phyloP scores from a whole-genome alignment of 2,888 invertebrate species.

The Drepana falcataria region DNA sequence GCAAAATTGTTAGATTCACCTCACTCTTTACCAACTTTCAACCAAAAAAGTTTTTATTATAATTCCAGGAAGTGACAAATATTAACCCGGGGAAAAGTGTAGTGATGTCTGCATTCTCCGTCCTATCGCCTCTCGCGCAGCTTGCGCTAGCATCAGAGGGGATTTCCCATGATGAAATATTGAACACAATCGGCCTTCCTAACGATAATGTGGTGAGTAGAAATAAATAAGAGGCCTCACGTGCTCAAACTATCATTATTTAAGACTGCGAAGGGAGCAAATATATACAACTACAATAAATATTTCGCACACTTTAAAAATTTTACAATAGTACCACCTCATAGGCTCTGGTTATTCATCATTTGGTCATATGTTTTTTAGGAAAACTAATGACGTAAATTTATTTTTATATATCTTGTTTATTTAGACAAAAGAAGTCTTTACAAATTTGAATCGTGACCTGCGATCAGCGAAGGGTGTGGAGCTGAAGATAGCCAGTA shows the following conservation, averaged over 20 bases:
- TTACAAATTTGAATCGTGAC: constrained; percentile 28
- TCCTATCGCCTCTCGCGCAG: background rate
- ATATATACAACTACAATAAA: background rate
- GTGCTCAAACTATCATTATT: no score
- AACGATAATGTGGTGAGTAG: constrained; percentile 20
- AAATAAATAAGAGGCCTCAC: background rate
- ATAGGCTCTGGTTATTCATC: no score
- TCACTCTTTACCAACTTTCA: no score
- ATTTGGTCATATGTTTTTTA: no score
- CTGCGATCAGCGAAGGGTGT: constrained; percentile 60
- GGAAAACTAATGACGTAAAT: no score
- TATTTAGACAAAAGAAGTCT: constrained; percentile 50
- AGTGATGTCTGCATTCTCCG: background rate
- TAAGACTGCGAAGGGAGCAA: background rate
- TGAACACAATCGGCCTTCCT: constrained; percentile 29
- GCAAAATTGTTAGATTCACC: no score
- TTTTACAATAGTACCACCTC: no score
- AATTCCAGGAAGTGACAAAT: background rate
- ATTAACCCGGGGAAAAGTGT: background rate
- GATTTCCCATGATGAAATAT: background rate
- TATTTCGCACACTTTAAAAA: no score
- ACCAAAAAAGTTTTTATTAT: no score
- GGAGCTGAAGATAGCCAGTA: constrained; percentile 82
- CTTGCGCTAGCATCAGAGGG: background rate
- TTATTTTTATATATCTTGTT: background rate